Evolutionary conservation across 2,113 vertebrate genomes (phyloP).

Genomic region (Mormyrus lacerda): DNA sequence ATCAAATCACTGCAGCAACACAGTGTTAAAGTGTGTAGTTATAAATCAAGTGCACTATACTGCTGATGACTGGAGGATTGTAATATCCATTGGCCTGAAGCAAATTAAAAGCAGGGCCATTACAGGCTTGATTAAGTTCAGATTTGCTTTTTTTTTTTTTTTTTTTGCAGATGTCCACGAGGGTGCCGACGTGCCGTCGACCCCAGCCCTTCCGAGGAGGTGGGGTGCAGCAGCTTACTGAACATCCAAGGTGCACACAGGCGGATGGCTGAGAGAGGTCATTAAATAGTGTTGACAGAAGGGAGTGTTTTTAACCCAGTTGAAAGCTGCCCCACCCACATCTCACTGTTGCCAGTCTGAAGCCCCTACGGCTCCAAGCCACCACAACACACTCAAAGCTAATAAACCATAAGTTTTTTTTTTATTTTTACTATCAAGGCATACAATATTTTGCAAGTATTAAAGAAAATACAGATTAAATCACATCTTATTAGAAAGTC

Average conservation of each 20-base stretch:
- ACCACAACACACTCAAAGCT: not conserved
- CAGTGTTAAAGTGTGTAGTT: slow-evolving; percentile 1
- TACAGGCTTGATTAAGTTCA: not conserved
- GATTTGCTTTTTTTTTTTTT: not conserved
- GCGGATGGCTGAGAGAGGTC: not conserved
- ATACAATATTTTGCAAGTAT: not conserved
- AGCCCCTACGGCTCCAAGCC: not conserved
- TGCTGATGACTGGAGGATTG: not conserved
- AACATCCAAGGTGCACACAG: not conserved
- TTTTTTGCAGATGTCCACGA: not conserved
- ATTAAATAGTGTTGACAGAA: not conserved
- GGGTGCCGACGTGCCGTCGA: not conserved
- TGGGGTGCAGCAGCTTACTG: not conserved
- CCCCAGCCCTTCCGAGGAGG: not conserved
- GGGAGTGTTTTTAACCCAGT: not conserved
- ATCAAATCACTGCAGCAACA: slow-evolving; percentile 1
- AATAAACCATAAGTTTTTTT: not conserved
- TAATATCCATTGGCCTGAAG: not conserved
- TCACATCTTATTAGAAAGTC: not conserved
- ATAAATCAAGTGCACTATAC: not conserved
- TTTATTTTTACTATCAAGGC: not conserved
- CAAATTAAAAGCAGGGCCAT: not conserved
- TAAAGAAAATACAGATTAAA: not conserved
- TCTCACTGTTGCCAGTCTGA: not conserved
- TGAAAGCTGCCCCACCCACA: not conserved